These are phyloP conservation scores for Cryptotermes secundus DNA, from an alignment of 1,140 invertebrate species.

Conservation along the genomic window DNA sequence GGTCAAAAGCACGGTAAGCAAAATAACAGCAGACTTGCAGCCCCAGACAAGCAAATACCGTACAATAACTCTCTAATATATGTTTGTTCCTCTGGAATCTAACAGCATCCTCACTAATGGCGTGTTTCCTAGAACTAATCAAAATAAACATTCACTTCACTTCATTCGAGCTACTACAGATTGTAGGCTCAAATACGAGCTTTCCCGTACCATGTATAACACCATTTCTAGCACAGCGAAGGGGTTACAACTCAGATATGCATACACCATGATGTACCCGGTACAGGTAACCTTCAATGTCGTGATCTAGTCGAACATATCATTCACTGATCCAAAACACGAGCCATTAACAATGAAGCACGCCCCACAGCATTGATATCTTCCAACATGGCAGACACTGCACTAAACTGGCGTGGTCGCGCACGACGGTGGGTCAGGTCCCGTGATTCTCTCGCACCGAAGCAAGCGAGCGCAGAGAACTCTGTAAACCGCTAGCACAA, in stretches of 20 bases:
- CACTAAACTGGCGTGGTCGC: conserved; percentile 36
- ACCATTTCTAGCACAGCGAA: conserved; percentile 32
- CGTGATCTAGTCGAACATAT: conserved; percentile 30
- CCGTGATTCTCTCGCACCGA: conserved; percentile 30
- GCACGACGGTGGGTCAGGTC: conserved; percentile 28
- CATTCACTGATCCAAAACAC: conserved; percentile 35
- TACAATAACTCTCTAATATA: neutral
- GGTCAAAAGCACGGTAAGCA: conserved; percentile 37
- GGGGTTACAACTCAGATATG: conserved; percentile 28
- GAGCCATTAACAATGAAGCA: conserved; percentile 34
- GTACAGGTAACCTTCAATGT: conserved; percentile 23
- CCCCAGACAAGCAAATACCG: neutral
- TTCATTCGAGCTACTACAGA: neutral
- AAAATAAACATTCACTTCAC: conserved; percentile 13
- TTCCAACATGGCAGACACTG: conserved; percentile 38
- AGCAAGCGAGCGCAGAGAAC: conserved; percentile 25
- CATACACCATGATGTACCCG: conserved; percentile 33
- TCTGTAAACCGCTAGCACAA: conserved; percentile 21
- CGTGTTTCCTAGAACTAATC: neutral
- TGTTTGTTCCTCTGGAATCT: neutral
- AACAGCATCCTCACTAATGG: conserved; percentile 4
- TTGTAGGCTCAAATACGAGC: conserved; percentile 17
- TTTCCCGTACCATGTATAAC: conserved; percentile 33
- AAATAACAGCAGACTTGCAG: conserved; percentile 33
- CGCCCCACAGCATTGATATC: conserved; percentile 34